Conservation (phyloP, 2,888 invertebrate genomes). For the Pasiphila rectangulata region DNA sequence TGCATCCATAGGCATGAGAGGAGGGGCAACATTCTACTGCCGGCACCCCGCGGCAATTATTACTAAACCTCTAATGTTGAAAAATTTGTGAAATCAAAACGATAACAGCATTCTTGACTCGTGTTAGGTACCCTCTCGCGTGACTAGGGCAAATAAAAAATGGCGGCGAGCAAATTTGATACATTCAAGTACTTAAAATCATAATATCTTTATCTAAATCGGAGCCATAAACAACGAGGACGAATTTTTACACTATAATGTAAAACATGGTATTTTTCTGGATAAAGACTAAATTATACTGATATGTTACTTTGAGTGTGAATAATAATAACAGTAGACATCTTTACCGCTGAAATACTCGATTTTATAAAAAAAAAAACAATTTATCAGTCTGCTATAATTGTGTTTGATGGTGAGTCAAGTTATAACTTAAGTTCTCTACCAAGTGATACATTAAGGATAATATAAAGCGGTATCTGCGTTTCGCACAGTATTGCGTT, state of each 20-base stretch:
- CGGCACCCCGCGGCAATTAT: too few relatives aligned
- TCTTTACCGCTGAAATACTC: background rate
- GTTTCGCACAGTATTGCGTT: background rate
- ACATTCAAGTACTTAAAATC: conserved; percentile 63
- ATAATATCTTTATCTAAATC: conserved; percentile 74
- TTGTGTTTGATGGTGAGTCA: too few relatives aligned
- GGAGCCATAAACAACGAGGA: conserved; percentile 57
- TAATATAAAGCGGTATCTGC: background rate
- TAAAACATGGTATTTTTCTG: conserved; percentile 3
- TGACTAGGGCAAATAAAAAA: conserved; percentile 64
- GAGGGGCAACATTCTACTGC: too few relatives aligned
- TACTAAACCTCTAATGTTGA: conserved; percentile 7
- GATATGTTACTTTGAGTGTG: conserved; percentile 2
- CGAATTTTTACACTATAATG: conserved; percentile 46
- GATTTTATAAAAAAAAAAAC: too few relatives aligned
- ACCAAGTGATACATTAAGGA: too few relatives aligned
- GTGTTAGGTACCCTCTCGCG: conserved; percentile 66
- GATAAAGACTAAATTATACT: background rate
- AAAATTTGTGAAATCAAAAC: conserved; percentile 51
- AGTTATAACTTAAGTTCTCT: too few relatives aligned
- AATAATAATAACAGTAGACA: background rate
- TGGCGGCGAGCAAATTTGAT: conserved; percentile 67
- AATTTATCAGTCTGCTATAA: too few relatives aligned
- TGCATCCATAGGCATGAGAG: too few relatives aligned
- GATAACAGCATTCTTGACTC: conserved; percentile 64